phyloP scores from a whole-genome alignment of 2,888 invertebrate species.

The Teleiodes luculella region DNA sequence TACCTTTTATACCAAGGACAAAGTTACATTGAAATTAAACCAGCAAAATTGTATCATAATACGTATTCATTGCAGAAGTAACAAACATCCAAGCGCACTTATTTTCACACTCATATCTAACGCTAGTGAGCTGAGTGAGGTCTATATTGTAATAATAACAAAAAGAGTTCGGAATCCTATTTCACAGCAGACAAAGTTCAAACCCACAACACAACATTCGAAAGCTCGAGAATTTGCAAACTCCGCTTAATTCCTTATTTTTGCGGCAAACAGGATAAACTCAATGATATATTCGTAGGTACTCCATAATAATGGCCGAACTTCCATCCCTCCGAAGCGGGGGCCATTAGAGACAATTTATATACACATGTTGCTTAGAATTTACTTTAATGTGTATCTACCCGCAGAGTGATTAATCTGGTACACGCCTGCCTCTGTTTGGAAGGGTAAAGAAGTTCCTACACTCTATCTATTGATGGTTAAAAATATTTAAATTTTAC shows the following conservation, averaged over 20 bases:
- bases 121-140: too few species aligned
- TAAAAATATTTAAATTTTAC: neutral
- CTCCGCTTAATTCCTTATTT: neutral
- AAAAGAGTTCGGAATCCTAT: too few species aligned
- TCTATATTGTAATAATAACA: too few species aligned
- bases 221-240: neutral
- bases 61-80: too few species aligned
- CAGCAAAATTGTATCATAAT: too few species aligned
- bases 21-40: too few species aligned
- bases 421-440: slow-evolving; percentile 21
- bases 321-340: neutral
- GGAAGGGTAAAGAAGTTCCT: slow-evolving; percentile 16
- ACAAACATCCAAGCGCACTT: too few species aligned
- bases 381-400: slow-evolving; percentile 66
- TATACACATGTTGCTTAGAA: slow-evolving; percentile 67
- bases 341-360: slow-evolving; percentile 66
- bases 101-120: too few species aligned
- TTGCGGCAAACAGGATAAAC: slow-evolving; percentile 6
- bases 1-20: too few species aligned
- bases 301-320: slow-evolving; percentile 13
- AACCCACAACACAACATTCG: neutral
- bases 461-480: slow-evolving; percentile 5
- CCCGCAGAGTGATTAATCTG: slow-evolving; percentile 63
- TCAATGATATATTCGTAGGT: slow-evolving; percentile 11
- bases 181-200: neutral